Percentiles rank a stretch among this genome's conserved stretches.
These are phyloP conservation scores for Ptychochromis oligacanthus DNA, from an alignment of 2,113 vertebrate genomes.

Conservation along the genomic window DNA sequence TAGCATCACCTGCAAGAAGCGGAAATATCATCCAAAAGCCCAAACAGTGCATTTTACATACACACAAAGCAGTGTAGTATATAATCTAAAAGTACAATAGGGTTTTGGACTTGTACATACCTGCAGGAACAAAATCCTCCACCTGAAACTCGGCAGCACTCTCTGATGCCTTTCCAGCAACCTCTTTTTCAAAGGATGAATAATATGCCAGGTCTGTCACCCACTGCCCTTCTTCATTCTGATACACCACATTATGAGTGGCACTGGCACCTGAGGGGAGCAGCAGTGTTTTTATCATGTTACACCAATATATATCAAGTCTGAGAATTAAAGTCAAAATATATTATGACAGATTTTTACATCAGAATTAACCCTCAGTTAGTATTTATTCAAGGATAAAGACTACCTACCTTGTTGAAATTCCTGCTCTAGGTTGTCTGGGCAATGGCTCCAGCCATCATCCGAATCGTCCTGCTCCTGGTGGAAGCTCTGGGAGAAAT, in stretches of 20 bases:
- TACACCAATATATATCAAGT: neutral
- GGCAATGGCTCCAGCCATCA: slow-evolving; percentile 71
- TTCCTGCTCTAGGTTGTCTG: slow-evolving; percentile 62
- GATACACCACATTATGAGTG: slow-evolving; percentile 87
- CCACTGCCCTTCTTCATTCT: slow-evolving; percentile 95
- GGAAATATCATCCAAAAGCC: neutral
- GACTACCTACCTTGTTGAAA: slow-evolving; percentile 71
- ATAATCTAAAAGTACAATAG: neutral
- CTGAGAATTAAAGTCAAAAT: neutral
- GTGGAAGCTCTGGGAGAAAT: slow-evolving; percentile 81
- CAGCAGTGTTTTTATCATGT: neutral
- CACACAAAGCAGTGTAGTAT: neutral
- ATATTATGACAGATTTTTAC: neutral
- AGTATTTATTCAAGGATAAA: neutral
- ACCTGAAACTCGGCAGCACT: slow-evolving; percentile 58
- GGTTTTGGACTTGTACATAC: slow-evolving; percentile 76
- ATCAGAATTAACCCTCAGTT: neutral
- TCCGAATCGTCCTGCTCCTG: slow-evolving; percentile 67
- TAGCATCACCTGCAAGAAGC: slow-evolving; percentile 82
- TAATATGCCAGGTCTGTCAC: slow-evolving; percentile 97
- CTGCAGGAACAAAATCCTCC: slow-evolving; percentile 88
- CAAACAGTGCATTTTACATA: neutral
- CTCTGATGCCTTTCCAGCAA: slow-evolving; percentile 73
- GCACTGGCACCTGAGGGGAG: slow-evolving; percentile 67
- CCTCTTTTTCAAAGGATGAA: slow-evolving; percentile 88